Percentiles rank a stretch among this genome's conserved stretches.
phyloP scores from a whole-genome alignment of 92 coral and sea anemone species.

The Meandrina meandrites region DNA sequence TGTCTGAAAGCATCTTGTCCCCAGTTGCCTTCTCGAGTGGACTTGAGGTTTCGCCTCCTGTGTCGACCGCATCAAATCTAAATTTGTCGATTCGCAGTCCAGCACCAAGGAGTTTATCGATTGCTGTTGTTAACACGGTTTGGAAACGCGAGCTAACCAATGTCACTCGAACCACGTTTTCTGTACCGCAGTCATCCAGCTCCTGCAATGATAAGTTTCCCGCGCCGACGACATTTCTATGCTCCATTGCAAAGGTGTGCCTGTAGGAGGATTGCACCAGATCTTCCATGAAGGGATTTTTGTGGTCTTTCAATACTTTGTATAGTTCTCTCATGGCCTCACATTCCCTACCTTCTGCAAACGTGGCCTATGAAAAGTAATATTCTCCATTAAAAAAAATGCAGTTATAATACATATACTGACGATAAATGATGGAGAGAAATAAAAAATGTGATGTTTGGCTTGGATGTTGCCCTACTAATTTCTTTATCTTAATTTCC shows the following conservation, averaged over 20 bases:
- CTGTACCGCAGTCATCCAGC: not conserved
- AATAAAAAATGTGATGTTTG: no score
- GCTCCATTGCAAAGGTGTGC: not conserved
- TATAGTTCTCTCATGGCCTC: not conserved
- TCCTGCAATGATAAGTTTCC: not conserved
- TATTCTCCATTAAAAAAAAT: not conserved
- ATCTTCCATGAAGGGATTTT: not conserved
- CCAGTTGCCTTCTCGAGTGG: not conserved
- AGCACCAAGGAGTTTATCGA: no score
- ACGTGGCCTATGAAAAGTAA: not conserved
- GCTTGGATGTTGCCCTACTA: no score
- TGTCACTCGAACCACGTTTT: not conserved
- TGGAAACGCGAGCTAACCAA: not conserved
- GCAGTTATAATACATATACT: not conserved
- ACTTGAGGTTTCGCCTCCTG: no score
- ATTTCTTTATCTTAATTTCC: no score
- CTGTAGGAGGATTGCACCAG: not conserved
- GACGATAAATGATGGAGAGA: not conserved
- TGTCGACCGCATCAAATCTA: not conserved
- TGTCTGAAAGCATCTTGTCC: conserved; percentile 36
- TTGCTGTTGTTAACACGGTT: no score
- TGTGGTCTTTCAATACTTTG: not conserved
- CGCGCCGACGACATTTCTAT: not conserved
- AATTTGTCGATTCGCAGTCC: not conserved
- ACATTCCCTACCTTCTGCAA: not conserved